A percentile compares a stretch with the other conserved stretches of the same genome.
These are phyloP conservation scores for Agonopterix arenella DNA, from an alignment of 2,888 invertebrate species.

Conservation along the genomic window DNA sequence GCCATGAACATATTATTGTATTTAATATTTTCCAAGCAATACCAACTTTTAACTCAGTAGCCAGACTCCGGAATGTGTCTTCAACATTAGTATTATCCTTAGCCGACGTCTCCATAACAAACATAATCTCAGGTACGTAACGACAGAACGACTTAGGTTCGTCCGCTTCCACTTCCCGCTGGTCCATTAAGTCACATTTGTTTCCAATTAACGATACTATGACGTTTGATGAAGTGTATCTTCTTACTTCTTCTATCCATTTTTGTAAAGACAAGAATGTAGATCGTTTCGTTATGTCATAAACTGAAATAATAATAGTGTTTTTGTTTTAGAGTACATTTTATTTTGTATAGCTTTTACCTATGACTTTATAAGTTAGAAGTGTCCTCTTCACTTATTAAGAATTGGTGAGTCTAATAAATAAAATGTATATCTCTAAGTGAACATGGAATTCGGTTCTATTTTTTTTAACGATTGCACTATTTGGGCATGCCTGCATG, in stretches of 20 bases:
- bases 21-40: background rate
- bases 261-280: slow-evolving; percentile 94
- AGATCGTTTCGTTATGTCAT: slow-evolving; percentile 95
- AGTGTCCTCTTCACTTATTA: too few species aligned
- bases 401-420: too few species aligned
- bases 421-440: too few species aligned
- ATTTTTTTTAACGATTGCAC: too few species aligned
- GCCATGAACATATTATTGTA: background rate
- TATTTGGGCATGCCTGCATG: too few species aligned
- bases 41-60: slow-evolving; percentile 88
- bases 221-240: slow-evolving; percentile 95
- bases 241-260: slow-evolving; percentile 97
- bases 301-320: slow-evolving; percentile 78
- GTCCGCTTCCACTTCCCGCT: slow-evolving; percentile 89
- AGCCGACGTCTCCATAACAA: slow-evolving; percentile 92
- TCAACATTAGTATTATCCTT: slow-evolving; percentile 95
- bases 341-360: too few species aligned
- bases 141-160: slow-evolving; percentile 93
- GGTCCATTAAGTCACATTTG: slow-evolving; percentile 89
- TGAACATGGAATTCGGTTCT: too few species aligned
- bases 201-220: slow-evolving; percentile 94
- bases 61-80: slow-evolving; percentile 90
- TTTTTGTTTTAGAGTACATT: too few species aligned
- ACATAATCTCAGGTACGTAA: slow-evolving; percentile 90
- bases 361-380: too few species aligned